A percentile compares a stretch with the other conserved stretches of the same genome.
phyloP scores from a whole-genome alignment of 2,888 invertebrate species.

The Sialis fuliginosa region DNA sequence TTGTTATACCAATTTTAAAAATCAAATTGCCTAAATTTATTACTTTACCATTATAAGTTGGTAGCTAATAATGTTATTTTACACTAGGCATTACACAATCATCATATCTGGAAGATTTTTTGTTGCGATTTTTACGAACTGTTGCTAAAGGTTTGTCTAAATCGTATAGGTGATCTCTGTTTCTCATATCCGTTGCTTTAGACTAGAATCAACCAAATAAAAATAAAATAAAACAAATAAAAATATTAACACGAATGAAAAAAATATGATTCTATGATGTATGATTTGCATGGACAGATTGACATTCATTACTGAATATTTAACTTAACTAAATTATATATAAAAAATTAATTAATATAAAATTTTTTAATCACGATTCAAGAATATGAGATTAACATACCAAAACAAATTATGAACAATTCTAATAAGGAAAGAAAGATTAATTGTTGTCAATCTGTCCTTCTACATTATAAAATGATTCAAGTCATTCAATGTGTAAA shows the following conservation, averaged over 20 bases:
- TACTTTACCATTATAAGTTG: neutral
- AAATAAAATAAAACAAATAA: slow-evolving; percentile 17
- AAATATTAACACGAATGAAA: slow-evolving; percentile 13
- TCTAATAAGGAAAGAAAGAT: too few species aligned
- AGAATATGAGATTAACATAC: neutral
- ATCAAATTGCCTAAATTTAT: too few species aligned
- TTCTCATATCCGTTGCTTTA: slow-evolving; percentile 30
- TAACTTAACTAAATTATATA: too few species aligned
- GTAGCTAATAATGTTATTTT: neutral
- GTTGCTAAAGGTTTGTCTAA: slow-evolving; percentile 19
- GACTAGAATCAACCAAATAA: slow-evolving; percentile 21
- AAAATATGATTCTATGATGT: slow-evolving; percentile 5
- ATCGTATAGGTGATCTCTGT: slow-evolving; percentile 30
- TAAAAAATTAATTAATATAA: neutral
- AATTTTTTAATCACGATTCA: neutral
- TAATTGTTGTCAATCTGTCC: neutral
- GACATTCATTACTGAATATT: too few species aligned
- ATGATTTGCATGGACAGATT: too few species aligned
- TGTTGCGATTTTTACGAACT: slow-evolving; percentile 3
- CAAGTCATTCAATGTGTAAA: too few species aligned
- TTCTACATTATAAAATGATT: too few species aligned
- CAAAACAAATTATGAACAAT: neutral
- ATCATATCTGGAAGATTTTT: slow-evolving; percentile 2
- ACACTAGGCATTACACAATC: neutral
- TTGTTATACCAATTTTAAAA: too few species aligned